phyloP scores from a whole-genome alignment of 37 sponge, comb jelly and placozoan genomes.

The Agelas oroides region DNA sequence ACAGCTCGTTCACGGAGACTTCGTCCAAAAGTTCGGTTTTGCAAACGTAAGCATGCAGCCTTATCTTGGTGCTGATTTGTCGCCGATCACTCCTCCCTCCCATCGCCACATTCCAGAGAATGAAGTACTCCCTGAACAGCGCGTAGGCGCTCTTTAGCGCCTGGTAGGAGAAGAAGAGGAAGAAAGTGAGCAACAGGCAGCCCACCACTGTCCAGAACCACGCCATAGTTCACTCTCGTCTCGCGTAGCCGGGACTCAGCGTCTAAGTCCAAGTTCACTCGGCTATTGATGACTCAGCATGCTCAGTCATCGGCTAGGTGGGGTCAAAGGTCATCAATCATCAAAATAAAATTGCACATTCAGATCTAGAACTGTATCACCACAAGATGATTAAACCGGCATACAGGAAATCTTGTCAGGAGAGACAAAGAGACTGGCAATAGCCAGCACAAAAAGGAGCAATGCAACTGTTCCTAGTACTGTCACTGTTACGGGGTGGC shows the following conservation, averaged over 20 bases:
- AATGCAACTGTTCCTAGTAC: conserved; percentile 26
- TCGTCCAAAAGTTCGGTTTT: conserved; percentile 36
- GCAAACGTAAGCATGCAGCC: conserved; percentile 52
- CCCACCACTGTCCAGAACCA: too few relatives aligned
- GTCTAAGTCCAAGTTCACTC: too few relatives aligned
- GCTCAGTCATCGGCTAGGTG: too few relatives aligned
- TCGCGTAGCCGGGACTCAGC: too few relatives aligned
- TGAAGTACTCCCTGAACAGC: conserved; percentile 44
- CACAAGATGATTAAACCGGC: too few relatives aligned
- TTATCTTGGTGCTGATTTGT: conserved; percentile 17
- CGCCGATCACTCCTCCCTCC: conserved; percentile 18
- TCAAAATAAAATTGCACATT: too few relatives aligned
- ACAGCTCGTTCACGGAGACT: conserved; percentile 50
- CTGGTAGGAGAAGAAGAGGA: not conserved
- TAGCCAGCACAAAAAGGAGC: conserved; percentile 42
- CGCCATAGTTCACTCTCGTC: too few relatives aligned
- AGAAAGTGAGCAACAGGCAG: too few relatives aligned
- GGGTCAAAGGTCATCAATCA: too few relatives aligned
- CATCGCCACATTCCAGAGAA: conserved; percentile 51
- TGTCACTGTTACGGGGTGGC: conserved; percentile 20
- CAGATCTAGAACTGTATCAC: too few relatives aligned
- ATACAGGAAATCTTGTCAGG: not conserved
- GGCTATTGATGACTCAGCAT: too few relatives aligned
- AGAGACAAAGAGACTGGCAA: conserved; percentile 41
- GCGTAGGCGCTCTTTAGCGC: not conserved